Conservation (phyloP, 2,797 vertebrate species). For the Mionectes olivaceus region DNA sequence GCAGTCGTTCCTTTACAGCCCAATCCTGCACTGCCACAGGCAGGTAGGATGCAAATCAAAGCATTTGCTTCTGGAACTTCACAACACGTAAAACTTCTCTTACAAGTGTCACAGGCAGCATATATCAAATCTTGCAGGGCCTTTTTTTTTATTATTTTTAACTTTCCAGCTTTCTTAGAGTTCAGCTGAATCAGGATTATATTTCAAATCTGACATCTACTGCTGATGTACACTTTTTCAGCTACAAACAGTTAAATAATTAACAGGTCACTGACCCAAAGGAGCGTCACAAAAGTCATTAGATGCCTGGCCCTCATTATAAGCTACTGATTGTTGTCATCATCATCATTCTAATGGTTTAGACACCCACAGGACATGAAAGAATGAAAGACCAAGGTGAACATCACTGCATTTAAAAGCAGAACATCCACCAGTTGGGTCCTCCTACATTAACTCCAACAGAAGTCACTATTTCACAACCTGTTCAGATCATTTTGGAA, state of each 20-base stretch:
- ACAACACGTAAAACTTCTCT: not conserved
- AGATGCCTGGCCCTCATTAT: not conserved
- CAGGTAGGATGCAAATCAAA: conserved; percentile 22
- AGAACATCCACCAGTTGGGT: not conserved
- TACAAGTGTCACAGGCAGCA: not conserved
- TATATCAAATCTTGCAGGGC: not conserved
- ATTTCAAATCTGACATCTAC: not conserved
- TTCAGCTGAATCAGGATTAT: not conserved
- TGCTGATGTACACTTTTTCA: not conserved
- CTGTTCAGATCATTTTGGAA: not conserved
- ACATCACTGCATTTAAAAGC: not conserved
- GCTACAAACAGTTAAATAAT: not conserved
- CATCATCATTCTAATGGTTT: not conserved
- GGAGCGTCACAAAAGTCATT: not conserved
- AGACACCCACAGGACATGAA: not conserved
- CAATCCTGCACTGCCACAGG: not conserved
- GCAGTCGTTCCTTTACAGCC: not conserved
- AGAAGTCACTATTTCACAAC: not conserved
- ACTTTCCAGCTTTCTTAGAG: not conserved
- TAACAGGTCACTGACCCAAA: not conserved
- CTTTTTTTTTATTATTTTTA: not conserved
- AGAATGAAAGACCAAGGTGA: not conserved
- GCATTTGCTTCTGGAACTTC: not conserved
- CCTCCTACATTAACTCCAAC: not conserved
- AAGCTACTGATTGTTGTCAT: not conserved